A percentile compares a stretch with the other conserved stretches of the same genome.
These are phyloP conservation scores for Acrobasis suavella DNA, from an alignment of 2,888 invertebrate genomes.

Conservation along the genomic window DNA sequence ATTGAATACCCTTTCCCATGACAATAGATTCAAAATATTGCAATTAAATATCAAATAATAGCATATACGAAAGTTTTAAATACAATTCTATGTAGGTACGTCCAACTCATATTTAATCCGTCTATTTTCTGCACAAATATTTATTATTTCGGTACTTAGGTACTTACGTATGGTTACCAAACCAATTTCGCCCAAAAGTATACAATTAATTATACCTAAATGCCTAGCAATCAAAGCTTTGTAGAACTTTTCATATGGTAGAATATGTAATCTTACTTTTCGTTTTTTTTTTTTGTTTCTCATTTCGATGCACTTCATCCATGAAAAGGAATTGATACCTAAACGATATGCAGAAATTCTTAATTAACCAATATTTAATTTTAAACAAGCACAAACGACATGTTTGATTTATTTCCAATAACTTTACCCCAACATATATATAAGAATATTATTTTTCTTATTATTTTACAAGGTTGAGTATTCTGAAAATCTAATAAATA, in stretches of 20 bases:
- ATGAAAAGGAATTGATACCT: slow-evolving; percentile 7
- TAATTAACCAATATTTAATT: not conserved
- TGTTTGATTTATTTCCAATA: no score
- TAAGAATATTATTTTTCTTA: no score
- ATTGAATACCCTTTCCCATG: not conserved
- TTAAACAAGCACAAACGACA: no score
- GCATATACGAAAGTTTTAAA: slow-evolving; percentile 16
- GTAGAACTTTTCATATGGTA: not conserved
- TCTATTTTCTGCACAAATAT: slow-evolving; percentile 41
- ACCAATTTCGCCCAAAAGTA: slow-evolving; percentile 31
- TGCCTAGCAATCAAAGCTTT: not conserved
- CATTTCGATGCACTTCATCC: not conserved
- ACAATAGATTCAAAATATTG: slow-evolving; percentile 11
- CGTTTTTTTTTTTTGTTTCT: no score
- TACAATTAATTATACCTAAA: slow-evolving; percentile 23
- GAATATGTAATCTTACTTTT: no score
- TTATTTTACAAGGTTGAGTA: no score
- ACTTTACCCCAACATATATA: no score
- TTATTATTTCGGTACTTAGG: slow-evolving; percentile 23
- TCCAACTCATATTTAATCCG: slow-evolving; percentile 42
- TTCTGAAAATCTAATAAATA: no score
- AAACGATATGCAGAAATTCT: not conserved
- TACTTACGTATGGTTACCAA: slow-evolving; percentile 25
- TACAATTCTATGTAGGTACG: slow-evolving; percentile 29
- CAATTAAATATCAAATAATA: not conserved